Evolutionary conservation across 1,140 invertebrate genomes (phyloP), one percentile per base, ranked within the genome.

Genomic region (Oreohelix idahoensis): DNA sequence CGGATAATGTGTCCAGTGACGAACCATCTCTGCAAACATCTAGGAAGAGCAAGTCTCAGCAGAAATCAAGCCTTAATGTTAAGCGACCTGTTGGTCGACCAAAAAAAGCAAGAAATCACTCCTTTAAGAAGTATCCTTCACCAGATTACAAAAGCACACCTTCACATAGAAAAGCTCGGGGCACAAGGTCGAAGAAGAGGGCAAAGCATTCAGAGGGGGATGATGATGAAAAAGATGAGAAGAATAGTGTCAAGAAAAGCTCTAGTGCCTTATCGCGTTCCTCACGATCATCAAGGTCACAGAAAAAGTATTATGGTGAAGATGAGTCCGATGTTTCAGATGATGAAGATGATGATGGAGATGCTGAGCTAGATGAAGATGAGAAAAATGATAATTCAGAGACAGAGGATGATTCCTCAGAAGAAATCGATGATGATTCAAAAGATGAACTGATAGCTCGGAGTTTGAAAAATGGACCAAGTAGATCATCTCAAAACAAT

Each of bases 191-290:
- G 17, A 77, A 58, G 79, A 84, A 70, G 66, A 84, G 32, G 71
- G 38, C 15, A 36, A 42, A 38, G 73, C 11, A 32, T 49, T 77
- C 45, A 2, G 36, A 75, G 36, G 80, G 70, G 17, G 84, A 87
- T 13, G 83, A 88, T 15, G 87, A 87, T 20, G 84, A 84, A n/a
- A 80, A 79, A 1, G 77, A 87, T 23, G 76, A 70, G 17, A 81
- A 84, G 42, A 38, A 39, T 38, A 36, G n/a, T 58, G n/a, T 20
- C 0, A 32, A 53, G 17, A 75, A n/a, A 69, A 10, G 17, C 36
- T n/a, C 29, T n/a, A n/a, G 36, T 70, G 53, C 51, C 69, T 71
- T 71, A 35, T 32, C 39, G 10, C 51, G 79, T 5, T 71, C 79
- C 1, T 39, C 79, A 17, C 2, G 79, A 32, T 49, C 79, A 42